Base-by-base conservation (phyloP, 1,140 invertebrate genomes). In the Zaprionus nigranus region DNA sequence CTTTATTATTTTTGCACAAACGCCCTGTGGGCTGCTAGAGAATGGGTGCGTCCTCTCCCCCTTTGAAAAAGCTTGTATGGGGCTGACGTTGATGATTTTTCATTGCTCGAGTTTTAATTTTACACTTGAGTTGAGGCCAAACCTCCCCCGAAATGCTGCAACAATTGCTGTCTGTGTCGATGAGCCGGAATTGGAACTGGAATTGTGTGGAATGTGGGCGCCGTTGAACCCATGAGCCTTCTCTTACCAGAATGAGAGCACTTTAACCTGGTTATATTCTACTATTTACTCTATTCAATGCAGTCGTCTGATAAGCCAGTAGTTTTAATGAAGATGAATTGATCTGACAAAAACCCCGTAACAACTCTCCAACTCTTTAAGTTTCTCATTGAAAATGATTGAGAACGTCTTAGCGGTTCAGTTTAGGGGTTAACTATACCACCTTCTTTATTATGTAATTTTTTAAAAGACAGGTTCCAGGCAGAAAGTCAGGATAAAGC, bases 51-150 rank as follows among this genome's bases (percentile, higher is more conserved):
- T 61, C 40, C 28, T 36, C 53, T 7, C 28, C 59, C 28, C 36
- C 13, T 34, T 11, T 34, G 28, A 7, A 4, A 12, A 3, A 34
- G 51, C 63, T 78, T 71, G 66, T 56, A 38, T 84, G 74, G 62
- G 71, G 70, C 77, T 83, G 85, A 85, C 91, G 85, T 80, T 92
- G 87, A 92, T 92, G 90, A 92, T 92, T 91, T 92, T 92, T 92
- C 87, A 92, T 91, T 92, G 91, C 91, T 91, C 78, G 82, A 86
- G 86, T 92, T 92, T 92, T 92, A 92, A 92, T 92, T 92, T 92
- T 88, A 92, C 91, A 92, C 91, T 91, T 86, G 86, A 92, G 91
- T 88, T 88, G 90, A 88, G 77, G 34, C 63, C 73, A 67, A 49
- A 67, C 73, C 79, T 53, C 70, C 51, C 22, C 15, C 28, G 6